Conservation (phyloP, 2,797 vertebrate genomes). For the Melanotaenia boesemani region DNA sequence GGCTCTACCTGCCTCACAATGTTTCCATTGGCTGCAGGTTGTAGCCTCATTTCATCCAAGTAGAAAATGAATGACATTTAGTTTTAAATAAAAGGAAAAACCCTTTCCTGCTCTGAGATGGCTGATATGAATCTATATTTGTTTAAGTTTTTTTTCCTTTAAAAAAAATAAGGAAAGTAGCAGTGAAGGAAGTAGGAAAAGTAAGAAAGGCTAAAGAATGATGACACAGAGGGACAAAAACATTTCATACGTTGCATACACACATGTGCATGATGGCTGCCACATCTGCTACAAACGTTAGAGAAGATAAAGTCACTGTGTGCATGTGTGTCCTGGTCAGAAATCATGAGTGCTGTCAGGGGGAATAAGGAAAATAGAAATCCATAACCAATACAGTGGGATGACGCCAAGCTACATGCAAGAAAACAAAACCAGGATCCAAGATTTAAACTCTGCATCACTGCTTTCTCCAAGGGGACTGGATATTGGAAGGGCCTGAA, state of each 20-base stretch:
- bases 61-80: slow-evolving; percentile 15
- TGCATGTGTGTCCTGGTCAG: background rate
- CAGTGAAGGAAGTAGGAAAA: background rate
- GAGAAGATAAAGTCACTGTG: slow-evolving; percentile 2
- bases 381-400: background rate
- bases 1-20: slow-evolving; percentile 35
- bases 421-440: background rate
- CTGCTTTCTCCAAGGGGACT: background rate
- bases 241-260: slow-evolving; percentile 25
- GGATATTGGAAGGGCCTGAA: background rate
- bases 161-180: slow-evolving; percentile 1
- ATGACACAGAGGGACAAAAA: slow-evolving; percentile 19
- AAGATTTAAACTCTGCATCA: slow-evolving; percentile 1
- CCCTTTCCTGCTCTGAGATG: background rate
- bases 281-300: slow-evolving; percentile 70
- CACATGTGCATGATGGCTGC: slow-evolving; percentile 36
- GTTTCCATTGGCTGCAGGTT: slow-evolving; percentile 62
- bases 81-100: slow-evolving; percentile 7
- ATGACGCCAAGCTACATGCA: background rate
- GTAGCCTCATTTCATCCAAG: slow-evolving; percentile 28
- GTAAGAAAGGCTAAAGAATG: background rate
- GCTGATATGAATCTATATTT: background rate
- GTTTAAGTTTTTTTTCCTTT: background rate
- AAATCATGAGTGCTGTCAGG: background rate
- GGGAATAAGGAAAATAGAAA: background rate